These are phyloP conservation scores for Pseudochirops cupreus DNA, from an alignment of 2,797 vertebrate genomes.

Conservation along the genomic window DNA sequence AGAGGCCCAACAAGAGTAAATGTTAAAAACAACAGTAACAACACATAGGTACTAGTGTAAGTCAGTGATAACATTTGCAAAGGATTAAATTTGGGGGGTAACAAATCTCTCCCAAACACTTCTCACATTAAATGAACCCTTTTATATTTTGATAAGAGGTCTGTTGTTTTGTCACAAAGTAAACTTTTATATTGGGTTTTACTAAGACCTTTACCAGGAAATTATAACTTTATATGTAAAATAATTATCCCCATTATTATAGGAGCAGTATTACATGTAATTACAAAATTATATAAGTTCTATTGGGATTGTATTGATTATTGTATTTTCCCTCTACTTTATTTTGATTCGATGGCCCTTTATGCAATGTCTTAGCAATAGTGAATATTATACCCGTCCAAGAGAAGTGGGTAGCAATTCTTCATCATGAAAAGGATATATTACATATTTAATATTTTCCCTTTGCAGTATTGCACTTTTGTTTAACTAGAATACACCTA, in stretches of 20 bases:
- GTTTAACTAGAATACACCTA: constrained; percentile 87
- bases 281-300: constrained; percentile 82
- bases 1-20: constrained; percentile 79
- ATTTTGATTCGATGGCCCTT: constrained; percentile 86
- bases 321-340: constrained; percentile 84
- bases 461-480: constrained; percentile 89
- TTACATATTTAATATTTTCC: constrained; percentile 85
- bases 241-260: constrained; percentile 85
- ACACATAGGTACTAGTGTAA: constrained; percentile 80
- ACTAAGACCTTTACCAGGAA: constrained; percentile 86
- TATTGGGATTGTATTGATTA: constrained; percentile 87
- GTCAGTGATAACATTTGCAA: constrained; percentile 83
- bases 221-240: constrained; percentile 88
- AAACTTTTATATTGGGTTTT: constrained; percentile 85
- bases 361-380: constrained; percentile 89
- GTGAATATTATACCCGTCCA: constrained; percentile 85
- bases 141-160: constrained; percentile 85
- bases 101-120: constrained; percentile 60
- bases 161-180: constrained; percentile 86
- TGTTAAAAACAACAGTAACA: constrained; percentile 52
- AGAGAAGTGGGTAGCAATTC: constrained; percentile 86
- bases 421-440: constrained; percentile 80
- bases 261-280: constrained; percentile 87
- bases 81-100: constrained; percentile 78
- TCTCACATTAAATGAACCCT: constrained; percentile 67